phyloP scores from a whole-genome alignment of 1,140 invertebrate genomes.

The Druon quercuslanigerum region DNA sequence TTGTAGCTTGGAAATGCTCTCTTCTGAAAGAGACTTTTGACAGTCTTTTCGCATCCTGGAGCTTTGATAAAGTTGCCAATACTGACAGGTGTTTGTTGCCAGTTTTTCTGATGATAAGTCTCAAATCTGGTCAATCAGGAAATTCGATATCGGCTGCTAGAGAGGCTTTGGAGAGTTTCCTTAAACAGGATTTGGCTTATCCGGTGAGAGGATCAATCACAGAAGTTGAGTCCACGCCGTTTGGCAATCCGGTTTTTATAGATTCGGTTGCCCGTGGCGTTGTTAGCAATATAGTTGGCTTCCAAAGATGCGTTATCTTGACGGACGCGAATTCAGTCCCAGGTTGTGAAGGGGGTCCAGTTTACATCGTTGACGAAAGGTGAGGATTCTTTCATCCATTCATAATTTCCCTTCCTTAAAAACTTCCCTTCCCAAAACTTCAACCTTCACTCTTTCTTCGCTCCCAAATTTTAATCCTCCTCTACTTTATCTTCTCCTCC shows the following conservation, averaged over 20 bases:
- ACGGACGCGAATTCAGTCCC: constrained; percentile 78
- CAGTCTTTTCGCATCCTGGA: constrained; percentile 74
- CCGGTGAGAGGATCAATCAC: constrained; percentile 59
- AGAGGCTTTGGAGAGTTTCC: constrained; percentile 45
- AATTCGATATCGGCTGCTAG: constrained; percentile 34
- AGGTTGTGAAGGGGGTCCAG: constrained; percentile 77
- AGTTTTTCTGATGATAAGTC: constrained; percentile 75
- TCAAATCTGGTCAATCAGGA: constrained; percentile 47
- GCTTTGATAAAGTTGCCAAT: constrained; percentile 69
- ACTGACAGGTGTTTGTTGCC: constrained; percentile 70
- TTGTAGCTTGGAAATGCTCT: constrained; percentile 73
- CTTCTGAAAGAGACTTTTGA: constrained; percentile 73
- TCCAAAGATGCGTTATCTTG: constrained; percentile 75
- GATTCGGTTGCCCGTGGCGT: constrained; percentile 77
- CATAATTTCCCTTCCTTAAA: too few relatives aligned
- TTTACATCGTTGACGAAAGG: constrained; percentile 67
- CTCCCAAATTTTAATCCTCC: too few relatives aligned
- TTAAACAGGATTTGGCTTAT: constrained; percentile 42
- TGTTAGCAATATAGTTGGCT: constrained; percentile 77
- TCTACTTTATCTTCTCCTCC: too few relatives aligned
- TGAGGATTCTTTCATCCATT: constrained; percentile 38
- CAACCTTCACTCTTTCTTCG: too few relatives aligned
- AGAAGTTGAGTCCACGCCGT: constrained; percentile 76
- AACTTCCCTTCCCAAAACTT: too few relatives aligned
- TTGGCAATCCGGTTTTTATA: constrained; percentile 77